These are phyloP conservation scores for Callimorpha dominula DNA, from an alignment of 2,888 invertebrate species.

Conservation along the genomic window DNA sequence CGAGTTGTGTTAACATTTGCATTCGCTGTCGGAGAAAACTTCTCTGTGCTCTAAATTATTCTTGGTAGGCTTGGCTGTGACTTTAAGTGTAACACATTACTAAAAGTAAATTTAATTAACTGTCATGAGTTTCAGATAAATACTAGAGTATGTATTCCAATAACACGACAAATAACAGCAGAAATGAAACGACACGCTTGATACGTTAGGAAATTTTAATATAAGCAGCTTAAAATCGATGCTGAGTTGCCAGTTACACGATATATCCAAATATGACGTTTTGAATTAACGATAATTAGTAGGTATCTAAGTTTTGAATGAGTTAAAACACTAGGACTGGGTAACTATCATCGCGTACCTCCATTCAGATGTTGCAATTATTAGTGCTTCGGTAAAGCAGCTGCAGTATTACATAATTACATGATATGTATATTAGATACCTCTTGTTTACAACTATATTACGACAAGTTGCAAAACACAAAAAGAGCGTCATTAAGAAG, in stretches of 20 bases:
- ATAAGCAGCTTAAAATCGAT: constrained; percentile 31
- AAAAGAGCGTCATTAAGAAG: background rate
- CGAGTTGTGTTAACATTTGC: constrained; percentile 44
- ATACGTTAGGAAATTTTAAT: constrained; percentile 28
- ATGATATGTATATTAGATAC: too few species aligned
- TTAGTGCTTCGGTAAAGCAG: background rate
- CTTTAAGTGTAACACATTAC: background rate
- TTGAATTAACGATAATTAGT: constrained; percentile 17
- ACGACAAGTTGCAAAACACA: background rate
- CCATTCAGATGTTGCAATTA: constrained; percentile 52
- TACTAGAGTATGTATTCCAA: background rate
- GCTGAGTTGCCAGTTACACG: constrained; percentile 25
- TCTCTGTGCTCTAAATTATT: constrained; percentile 28
- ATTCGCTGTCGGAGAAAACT: constrained; percentile 40
- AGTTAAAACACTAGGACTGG: constrained; percentile 34
- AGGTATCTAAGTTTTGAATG: constrained; percentile 29
- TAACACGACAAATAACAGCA: background rate
- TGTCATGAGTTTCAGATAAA: background rate
- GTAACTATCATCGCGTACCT: constrained; percentile 44
- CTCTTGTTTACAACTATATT: background rate
- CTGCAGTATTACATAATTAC: too few species aligned
- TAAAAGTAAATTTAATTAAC: background rate
- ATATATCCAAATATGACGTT: constrained; percentile 46
- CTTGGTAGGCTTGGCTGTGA: constrained; percentile 3
- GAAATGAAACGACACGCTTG: constrained; percentile 31